phyloP scores from a whole-genome alignment of 2,797 vertebrate genomes.

The Coluber constrictor region DNA sequence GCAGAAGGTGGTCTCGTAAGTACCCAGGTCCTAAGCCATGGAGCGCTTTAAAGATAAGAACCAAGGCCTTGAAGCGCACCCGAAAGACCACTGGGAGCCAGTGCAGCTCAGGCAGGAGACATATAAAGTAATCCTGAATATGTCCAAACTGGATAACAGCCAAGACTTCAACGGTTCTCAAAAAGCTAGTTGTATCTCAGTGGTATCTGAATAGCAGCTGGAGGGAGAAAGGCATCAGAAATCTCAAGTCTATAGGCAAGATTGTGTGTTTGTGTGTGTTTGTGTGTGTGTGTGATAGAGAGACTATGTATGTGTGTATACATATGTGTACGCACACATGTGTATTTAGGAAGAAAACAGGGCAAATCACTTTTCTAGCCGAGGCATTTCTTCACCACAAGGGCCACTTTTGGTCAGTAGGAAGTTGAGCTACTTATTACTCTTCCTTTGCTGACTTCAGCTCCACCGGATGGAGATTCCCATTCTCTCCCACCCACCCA shows the following conservation, averaged over 20 bases:
- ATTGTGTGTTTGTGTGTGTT: too few relatives aligned
- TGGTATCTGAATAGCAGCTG: too few relatives aligned
- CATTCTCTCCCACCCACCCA: accelerated
- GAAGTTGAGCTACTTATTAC: not conserved
- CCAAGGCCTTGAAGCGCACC: too few relatives aligned
- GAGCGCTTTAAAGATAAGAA: too few relatives aligned
- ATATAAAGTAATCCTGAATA: not conserved
- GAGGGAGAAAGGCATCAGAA: not conserved
- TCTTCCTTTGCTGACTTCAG: not conserved
- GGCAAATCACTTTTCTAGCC: not conserved
- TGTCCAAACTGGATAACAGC: not conserved
- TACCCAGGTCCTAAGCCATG: too few relatives aligned
- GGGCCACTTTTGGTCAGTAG: not conserved
- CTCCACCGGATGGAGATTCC: not conserved
- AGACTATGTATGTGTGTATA: too few relatives aligned
- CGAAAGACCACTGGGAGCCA: too few relatives aligned
- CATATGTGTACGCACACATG: too few relatives aligned
- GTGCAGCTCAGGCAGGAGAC: too few relatives aligned
- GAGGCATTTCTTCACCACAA: not conserved
- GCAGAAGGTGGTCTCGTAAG: too few relatives aligned
- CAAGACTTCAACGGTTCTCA: not conserved
- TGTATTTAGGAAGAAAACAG: not conserved
- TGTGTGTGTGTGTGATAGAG: too few relatives aligned
- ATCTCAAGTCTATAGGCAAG: not conserved
- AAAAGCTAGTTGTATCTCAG: too few relatives aligned